A percentile compares a stretch with the other conserved stretches of the same genome.
Evolutionary conservation across 2,888 invertebrate species (phyloP).

Genomic region (Steinernema carpocapsae): DNA sequence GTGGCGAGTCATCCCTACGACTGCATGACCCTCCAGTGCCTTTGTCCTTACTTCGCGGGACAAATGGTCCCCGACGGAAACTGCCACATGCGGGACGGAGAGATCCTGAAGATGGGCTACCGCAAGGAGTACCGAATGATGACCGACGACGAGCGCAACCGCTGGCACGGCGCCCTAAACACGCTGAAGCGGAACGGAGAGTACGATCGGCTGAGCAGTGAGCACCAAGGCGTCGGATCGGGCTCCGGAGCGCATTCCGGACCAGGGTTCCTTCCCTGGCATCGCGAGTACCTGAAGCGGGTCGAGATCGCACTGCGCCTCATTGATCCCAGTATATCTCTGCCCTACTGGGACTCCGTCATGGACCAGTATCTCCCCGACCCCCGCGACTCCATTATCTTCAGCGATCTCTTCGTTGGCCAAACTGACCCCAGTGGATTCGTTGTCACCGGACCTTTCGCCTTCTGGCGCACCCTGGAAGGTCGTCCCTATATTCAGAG

Average conservation of each 20-base stretch:
- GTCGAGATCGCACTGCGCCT: conserved; percentile 65
- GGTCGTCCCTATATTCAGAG: conserved; percentile 63
- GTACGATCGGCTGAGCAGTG: conserved; percentile 61
- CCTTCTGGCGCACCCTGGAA: conserved; percentile 67
- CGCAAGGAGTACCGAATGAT: conserved; percentile 67
- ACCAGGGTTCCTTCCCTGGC: conserved; percentile 68
- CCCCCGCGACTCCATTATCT: conserved; percentile 69
- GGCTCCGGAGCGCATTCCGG: conserved; percentile 66
- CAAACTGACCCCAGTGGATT: conserved; percentile 60
- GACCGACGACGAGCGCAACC: conserved; percentile 64
- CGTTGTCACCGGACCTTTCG: conserved; percentile 64
- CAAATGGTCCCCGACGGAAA: conserved; percentile 59
- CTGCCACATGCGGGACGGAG: conserved; percentile 61
- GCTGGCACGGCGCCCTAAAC: conserved; percentile 66
- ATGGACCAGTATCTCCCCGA: conserved; percentile 69
- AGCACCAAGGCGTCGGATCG: conserved; percentile 61
- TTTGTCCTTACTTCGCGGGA: conserved; percentile 67
- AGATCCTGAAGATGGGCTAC: conserved; percentile 65
- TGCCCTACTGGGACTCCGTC: conserved; percentile 71
- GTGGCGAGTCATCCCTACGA: conserved; percentile 67
- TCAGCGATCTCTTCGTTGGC: conserved; percentile 67
- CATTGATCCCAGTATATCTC: conserved; percentile 68
- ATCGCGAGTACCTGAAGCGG: conserved; percentile 61
- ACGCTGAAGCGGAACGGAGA: conserved; percentile 65
- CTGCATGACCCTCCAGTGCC: conserved; percentile 67